phyloP scores from a whole-genome alignment of 1,140 invertebrate species.

The Cydia strobilella region DNA sequence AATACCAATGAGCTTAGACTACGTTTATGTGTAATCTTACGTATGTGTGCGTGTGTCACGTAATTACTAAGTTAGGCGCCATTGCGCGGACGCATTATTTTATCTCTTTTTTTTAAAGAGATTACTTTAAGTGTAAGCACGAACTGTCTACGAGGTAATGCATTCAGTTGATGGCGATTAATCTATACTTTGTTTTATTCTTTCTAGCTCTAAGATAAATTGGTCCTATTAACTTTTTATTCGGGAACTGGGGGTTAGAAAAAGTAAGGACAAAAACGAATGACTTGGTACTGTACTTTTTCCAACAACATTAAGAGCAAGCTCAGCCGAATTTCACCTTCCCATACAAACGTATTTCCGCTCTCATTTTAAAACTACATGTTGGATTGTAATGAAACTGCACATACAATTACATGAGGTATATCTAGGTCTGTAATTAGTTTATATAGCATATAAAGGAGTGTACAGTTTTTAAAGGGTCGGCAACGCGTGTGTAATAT shows the following conservation, averaged over 20 bases:
- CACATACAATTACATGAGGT: no score
- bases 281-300: not conserved
- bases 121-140: conserved; percentile 10
- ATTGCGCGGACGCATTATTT: not conserved
- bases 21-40: not conserved
- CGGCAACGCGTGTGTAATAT: no score
- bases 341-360: no score
- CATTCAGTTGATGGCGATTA: not conserved
- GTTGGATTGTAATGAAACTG: no score
- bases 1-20: not conserved
- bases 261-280: not conserved
- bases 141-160: not conserved
- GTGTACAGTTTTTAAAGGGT: no score
- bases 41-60: conserved; percentile 2
- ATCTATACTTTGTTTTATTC: conserved; percentile 13
- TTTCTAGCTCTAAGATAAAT: not conserved
- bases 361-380: no score
- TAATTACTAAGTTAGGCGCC: conserved; percentile 19
- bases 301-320: not conserved
- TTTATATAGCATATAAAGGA: no score
- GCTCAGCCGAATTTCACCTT: no score
- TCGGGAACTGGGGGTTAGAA: not conserved
- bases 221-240: not conserved
- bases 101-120: conserved; percentile 4
- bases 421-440: no score